These are phyloP conservation scores for Aphelocoma coerulescens DNA, from an alignment of 2,113 vertebrate species.

Conservation along the genomic window DNA sequence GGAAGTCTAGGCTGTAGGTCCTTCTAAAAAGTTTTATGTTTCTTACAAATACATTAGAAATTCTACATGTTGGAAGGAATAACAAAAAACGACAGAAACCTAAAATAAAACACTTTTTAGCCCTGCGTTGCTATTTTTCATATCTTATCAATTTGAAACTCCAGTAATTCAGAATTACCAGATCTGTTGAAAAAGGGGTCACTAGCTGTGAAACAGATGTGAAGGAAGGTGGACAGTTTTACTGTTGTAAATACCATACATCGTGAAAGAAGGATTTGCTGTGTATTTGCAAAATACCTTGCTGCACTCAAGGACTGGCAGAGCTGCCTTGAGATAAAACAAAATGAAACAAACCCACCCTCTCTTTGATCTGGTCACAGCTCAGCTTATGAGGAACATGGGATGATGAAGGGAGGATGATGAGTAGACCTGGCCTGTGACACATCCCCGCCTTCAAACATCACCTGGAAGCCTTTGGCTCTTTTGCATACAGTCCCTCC, in stretches of 20 bases:
- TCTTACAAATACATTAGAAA: not conserved
- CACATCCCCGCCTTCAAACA: not conserved
- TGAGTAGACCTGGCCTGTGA: not conserved
- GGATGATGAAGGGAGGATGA: not conserved
- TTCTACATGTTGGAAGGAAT: not conserved
- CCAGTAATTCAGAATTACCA: not conserved
- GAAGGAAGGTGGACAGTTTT: not conserved
- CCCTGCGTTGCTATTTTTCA: not conserved
- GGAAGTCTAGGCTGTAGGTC: not conserved
- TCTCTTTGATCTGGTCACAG: conserved; percentile 1
- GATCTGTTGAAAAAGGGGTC: not conserved
- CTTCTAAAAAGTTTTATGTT: not conserved
- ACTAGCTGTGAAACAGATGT: not conserved
- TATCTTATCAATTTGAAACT: not conserved
- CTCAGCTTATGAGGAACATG: not conserved
- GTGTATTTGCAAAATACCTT: not conserved
- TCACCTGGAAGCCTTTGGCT: not conserved
- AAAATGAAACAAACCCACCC: not conserved
- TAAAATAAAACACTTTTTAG: not conserved
- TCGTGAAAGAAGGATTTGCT: not conserved
- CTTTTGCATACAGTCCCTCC: not conserved
- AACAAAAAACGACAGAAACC: not conserved
- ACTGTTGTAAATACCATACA: not conserved
- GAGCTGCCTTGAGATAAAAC: not conserved
- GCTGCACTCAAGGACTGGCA: not conserved